phyloP scores from a whole-genome alignment of 1,140 invertebrate species.

The Apis florea region DNA sequence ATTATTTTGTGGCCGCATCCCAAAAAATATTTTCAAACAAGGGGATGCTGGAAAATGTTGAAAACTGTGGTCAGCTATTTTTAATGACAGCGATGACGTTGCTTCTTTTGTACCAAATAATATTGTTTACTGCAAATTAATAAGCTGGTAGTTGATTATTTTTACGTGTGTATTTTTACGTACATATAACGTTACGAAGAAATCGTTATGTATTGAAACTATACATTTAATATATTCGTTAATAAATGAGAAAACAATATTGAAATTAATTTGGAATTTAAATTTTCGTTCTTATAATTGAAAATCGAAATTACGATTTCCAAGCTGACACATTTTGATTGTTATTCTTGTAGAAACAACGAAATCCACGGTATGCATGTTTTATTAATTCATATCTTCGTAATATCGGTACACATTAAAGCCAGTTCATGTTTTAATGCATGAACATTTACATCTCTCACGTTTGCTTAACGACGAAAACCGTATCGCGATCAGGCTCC shows the following conservation, averaged over 20 bases:
- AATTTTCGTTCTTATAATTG: no score
- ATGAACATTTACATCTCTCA: slow-evolving; percentile 13
- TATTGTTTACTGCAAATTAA: background rate
- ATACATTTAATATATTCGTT: no score
- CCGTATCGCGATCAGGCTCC: background rate
- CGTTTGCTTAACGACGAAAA: slow-evolving; percentile 5
- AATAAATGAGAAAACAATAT: no score
- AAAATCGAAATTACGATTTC: no score
- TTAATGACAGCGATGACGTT: background rate
- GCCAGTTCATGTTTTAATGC: slow-evolving; percentile 20
- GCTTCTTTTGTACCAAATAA: background rate
- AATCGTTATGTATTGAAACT: background rate
- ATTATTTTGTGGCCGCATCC: background rate
- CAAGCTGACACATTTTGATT: background rate
- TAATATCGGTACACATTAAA: slow-evolving; percentile 15
- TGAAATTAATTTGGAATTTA: no score
- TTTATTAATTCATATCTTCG: slow-evolving; percentile 14
- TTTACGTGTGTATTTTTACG: background rate
- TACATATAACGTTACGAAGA: background rate
- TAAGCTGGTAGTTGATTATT: background rate
- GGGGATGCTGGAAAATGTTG: background rate
- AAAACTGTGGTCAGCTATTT: background rate
- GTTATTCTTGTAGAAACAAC: background rate
- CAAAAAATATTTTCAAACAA: background rate
- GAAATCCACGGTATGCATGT: background rate